Conservation (phyloP, 2,113 vertebrate genomes). For the Hemichromis elongatus region DNA sequence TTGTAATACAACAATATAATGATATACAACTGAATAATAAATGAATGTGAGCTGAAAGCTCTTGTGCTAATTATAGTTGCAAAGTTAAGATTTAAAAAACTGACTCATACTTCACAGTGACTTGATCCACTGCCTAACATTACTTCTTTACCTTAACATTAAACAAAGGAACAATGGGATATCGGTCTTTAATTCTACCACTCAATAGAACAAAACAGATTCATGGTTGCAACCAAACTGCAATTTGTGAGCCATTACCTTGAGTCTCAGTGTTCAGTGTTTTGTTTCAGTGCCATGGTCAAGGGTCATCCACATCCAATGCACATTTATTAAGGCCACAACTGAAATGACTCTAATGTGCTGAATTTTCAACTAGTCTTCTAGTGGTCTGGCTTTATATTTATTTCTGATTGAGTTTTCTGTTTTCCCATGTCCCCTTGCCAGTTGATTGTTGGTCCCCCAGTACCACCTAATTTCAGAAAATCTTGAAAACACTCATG, state of each 20-base stretch:
- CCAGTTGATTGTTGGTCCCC: background rate
- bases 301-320: background rate
- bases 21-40: background rate
- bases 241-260: background rate
- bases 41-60: background rate
- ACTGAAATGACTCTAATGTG: background rate
- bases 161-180: background rate
- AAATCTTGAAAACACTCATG: background rate
- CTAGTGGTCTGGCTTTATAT: background rate
- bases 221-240: background rate
- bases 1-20: background rate
- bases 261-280: background rate
- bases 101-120: background rate
- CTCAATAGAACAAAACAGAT: background rate
- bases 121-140: background rate
- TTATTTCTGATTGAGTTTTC: background rate
- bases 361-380: background rate
- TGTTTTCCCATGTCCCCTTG: background rate
- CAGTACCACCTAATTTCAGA: background rate
- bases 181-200: background rate
- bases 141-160: background rate
- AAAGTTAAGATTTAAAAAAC: background rate
- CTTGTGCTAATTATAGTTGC: background rate
- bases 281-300: background rate
- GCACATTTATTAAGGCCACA: background rate